Base-by-base conservation (phyloP, 37 sponge, comb jelly and placozoan species). In the Petrosia ficiformis region DNA sequence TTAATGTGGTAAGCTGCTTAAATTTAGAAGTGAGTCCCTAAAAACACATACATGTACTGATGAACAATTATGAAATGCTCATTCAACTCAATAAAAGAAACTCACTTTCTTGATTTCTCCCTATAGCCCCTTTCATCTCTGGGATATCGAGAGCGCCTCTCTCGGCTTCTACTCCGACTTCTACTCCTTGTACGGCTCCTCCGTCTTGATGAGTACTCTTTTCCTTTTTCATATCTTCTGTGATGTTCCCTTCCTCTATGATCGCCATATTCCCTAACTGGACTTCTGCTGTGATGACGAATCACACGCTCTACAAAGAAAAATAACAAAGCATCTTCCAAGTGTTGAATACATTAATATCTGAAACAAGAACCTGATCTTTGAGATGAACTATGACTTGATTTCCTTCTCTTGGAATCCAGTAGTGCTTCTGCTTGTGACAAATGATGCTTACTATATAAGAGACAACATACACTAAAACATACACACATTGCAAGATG, bases 401-500 rank as follows among this genome's bases (percentile, higher is more conserved):
- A 48, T 48, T 48, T 48, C 14, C 14, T 48, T 14, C 14, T 48
- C 54, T 14, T 48, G 14, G 54, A 8, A 48, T 48, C 54, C 14
- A 57, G 24, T 22, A 36, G 56, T 43, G 43, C 75, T 59, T 73
- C 59, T 28, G 48, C 56, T 48, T 48, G 54, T 19, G 54, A 48
- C 14, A 40, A 69, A 11, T 69, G 48, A n/a, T 61, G 63, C 63
- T 61, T 61, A n/a, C 63, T 61, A 22, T 10, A 48, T 48, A 16
- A 48, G 54, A 48, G 54, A n/a, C n/a, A n/a, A n/a, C n/a, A n/a
- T n/a, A n/a, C n/a, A n/a, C n/a, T n/a, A n/a, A n/a, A n/a, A n/a
- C n/a, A n/a, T n/a, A n/a, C n/a, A n/a, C n/a, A n/a, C n/a, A n/a
- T n/a, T n/a, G n/a, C n/a, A n/a, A n/a, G n/a, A n/a, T n/a, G n/a